Evolutionary conservation across 2,888 invertebrate genomes (phyloP).

Genomic region (Priocnemis perturbator): DNA sequence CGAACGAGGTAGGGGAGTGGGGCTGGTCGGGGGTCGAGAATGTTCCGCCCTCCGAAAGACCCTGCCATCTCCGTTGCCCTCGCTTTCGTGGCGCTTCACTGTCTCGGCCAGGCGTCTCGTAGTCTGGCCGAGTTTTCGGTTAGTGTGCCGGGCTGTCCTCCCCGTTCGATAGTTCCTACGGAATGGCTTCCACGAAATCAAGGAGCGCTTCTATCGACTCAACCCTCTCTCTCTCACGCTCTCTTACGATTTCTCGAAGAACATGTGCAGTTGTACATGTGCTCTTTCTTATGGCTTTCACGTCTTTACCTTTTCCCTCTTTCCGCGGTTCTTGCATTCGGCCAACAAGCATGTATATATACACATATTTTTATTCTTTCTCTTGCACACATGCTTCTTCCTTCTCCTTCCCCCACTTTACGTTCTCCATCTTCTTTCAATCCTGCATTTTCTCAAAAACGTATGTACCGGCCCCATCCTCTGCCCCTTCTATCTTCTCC

Average conservation of each 20-base stretch:
- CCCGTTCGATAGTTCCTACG: constrained; percentile 2
- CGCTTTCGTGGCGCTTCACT: constrained; percentile 30
- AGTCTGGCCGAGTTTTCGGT: constrained; percentile 44
- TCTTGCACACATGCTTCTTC: too few relatives aligned
- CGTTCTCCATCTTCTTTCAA: too few relatives aligned
- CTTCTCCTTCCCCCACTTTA: too few relatives aligned
- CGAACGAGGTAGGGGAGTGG: background rate
- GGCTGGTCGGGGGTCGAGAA: background rate
- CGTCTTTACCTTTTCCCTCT: too few relatives aligned
- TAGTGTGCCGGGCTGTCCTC: constrained; percentile 18
- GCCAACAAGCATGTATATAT: too few relatives aligned
- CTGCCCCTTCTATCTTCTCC: background rate
- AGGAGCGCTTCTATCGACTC: background rate
- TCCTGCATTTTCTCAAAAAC: too few relatives aligned
- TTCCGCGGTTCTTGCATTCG: too few relatives aligned
- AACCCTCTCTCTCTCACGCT: background rate
- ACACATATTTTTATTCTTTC: too few relatives aligned
- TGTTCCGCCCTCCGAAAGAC: background rate
- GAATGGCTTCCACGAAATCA: constrained; percentile 6
- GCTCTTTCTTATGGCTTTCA: too few relatives aligned
- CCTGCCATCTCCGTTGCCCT: constrained; percentile 24
- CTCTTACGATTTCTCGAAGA: background rate
- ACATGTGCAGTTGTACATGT: too few relatives aligned
- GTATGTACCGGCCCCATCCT: too few relatives aligned
- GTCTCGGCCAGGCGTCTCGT: constrained; percentile 41